Evolutionary conservation across 2,888 invertebrate species (phyloP).

Genomic region (Lypha dubia): DNA sequence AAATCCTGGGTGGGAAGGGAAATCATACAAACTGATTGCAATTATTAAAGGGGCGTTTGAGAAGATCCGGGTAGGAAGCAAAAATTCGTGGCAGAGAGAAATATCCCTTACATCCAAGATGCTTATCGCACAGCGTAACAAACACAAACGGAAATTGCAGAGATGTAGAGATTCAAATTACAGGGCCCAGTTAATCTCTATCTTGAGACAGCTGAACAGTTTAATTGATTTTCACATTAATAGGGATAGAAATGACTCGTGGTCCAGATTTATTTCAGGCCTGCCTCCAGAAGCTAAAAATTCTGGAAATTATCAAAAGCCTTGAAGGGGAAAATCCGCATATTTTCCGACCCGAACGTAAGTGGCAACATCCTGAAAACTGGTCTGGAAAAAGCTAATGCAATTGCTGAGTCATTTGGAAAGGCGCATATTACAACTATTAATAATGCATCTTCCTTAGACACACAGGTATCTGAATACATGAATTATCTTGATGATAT

Average conservation of each 20-base stretch:
- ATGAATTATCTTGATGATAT: not conserved
- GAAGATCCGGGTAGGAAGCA: no score
- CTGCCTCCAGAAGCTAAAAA: not conserved
- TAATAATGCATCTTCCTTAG: not conserved
- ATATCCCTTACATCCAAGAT: not conserved
- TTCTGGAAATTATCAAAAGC: not conserved
- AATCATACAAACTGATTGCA: not conserved
- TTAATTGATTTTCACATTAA: not conserved
- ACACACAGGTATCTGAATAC: not conserved
- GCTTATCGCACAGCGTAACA: not conserved
- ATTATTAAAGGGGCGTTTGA: not conserved
- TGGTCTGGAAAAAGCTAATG: conserved; percentile 6
- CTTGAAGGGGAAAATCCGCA: not conserved
- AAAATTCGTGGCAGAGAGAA: not conserved
- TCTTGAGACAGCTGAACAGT: not conserved
- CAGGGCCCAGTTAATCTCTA: no score
- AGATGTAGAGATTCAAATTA: no score
- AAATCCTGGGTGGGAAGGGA: no score
- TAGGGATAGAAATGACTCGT: not conserved
- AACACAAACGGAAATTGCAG: no score
- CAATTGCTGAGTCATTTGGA: conserved; percentile 16
- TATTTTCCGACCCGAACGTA: not conserved
- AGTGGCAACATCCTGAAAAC: not conserved
- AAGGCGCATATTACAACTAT: not conserved
- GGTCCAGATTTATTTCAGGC: conserved; percentile 1